phyloP scores from a whole-genome alignment of 2,113 vertebrate genomes.

The Chlorodrepanis virens region DNA sequence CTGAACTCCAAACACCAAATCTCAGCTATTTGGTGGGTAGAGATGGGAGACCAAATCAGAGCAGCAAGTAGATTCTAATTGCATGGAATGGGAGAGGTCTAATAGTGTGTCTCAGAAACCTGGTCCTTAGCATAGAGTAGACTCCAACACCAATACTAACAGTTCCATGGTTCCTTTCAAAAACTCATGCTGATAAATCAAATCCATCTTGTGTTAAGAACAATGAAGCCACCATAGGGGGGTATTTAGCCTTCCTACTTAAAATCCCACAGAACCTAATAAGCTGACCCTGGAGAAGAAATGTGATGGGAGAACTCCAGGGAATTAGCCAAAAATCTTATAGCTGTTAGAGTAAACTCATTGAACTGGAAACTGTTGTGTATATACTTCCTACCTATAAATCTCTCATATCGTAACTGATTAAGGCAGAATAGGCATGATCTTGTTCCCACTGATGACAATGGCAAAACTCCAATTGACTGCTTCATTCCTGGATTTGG shows the following conservation, averaged over 20 bases:
- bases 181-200: conserved; percentile 39
- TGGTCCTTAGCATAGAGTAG: neutral
- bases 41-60: neutral
- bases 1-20: neutral
- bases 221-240: conserved; percentile 43
- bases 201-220: conserved; percentile 40
- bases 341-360: conserved; percentile 29
- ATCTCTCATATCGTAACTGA: conserved; percentile 47
- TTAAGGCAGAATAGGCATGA: conserved; percentile 38
- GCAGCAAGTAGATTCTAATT: neutral
- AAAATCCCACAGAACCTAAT: conserved; percentile 21
- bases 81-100: neutral
- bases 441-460: conserved; percentile 33
- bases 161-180: neutral
- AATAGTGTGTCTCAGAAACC: neutral
- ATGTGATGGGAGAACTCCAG: conserved; percentile 26
- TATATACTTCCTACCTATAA: conserved; percentile 52
- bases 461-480: conserved; percentile 30
- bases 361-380: conserved; percentile 43
- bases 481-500: conserved; percentile 17
- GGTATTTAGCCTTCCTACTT: conserved; percentile 31
- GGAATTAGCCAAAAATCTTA: conserved; percentile 48
- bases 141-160: neutral
- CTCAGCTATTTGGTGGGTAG: neutral
- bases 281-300: conserved; percentile 32